phyloP scores from a whole-genome alignment of 23 tunicate genomes.

The Clavelina lepadiformis region DNA sequence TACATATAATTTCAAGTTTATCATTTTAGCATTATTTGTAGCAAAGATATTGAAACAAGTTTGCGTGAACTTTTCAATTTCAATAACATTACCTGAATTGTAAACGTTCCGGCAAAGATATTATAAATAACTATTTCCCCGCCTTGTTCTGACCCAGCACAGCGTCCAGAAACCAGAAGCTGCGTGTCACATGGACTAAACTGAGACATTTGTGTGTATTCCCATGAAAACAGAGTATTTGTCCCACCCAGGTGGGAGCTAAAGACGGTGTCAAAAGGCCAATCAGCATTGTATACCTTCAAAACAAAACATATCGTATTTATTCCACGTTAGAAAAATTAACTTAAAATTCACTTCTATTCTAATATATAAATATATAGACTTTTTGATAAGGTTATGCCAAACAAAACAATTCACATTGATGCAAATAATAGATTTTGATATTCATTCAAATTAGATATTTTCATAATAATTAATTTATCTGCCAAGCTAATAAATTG shows the following conservation, averaged over 20 bases:
- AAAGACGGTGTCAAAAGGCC: conserved; percentile 76
- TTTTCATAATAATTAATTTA: no score
- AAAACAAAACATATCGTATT: no score
- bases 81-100: conserved; percentile 31
- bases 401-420: no score
- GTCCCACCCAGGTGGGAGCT: conserved; percentile 42
- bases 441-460: no score
- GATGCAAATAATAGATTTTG: no score
- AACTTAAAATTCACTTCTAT: no score
- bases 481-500: no score
- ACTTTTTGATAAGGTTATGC: no score
- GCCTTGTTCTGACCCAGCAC: conserved; percentile 59
- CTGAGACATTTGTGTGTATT: conserved; percentile 73
- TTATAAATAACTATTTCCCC: conserved; percentile 79
- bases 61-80: not conserved
- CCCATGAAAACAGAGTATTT: conserved; percentile 48
- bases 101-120: conserved; percentile 43
- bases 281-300: conserved; percentile 77
- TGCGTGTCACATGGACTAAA: conserved; percentile 76
- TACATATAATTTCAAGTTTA: not conserved
- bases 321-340: no score
- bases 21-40: not conserved
- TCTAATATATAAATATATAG: no score
- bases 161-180: conserved; percentile 73
- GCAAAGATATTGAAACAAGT: not conserved